A percentile compares a stretch with the other conserved stretches of the same genome.
These are phyloP conservation scores for Spea multiplicata DNA, from an alignment of 2,113 vertebrate species.

Conservation along the genomic window DNA sequence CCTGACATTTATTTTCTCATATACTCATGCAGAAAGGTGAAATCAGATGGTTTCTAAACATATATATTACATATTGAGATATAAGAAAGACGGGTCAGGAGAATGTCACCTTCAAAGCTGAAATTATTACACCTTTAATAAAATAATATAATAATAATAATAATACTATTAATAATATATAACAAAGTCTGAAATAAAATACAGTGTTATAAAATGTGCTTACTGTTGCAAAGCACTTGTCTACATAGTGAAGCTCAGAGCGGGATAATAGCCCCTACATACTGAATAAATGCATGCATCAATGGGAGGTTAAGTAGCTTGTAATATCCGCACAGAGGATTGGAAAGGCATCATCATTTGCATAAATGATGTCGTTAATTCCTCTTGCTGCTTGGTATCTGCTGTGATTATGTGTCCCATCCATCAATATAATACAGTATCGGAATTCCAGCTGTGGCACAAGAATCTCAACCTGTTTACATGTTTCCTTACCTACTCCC, in stretches of 20 bases:
- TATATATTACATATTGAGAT: no score
- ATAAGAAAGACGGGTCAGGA: no score
- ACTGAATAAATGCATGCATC: conserved; percentile 1
- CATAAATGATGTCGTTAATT: conserved; percentile 17
- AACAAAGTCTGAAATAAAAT: no score
- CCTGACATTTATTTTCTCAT: no score
- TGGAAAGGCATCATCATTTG: background rate
- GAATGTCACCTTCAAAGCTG: no score
- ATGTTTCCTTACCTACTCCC: background rate
- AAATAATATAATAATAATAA: no score
- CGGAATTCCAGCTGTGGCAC: background rate
- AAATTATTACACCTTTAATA: no score
- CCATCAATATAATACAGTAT: background rate
- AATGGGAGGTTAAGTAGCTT: conserved; percentile 5
- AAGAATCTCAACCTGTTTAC: conserved; percentile 1
- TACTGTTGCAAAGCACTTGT: background rate
- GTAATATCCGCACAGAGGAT: conserved; percentile 9
- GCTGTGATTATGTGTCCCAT: conserved; percentile 6
- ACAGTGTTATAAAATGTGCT: background rate
- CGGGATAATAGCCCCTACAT: background rate
- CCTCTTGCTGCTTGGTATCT: background rate
- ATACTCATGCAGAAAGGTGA: no score
- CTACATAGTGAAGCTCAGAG: background rate
- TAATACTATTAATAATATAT: no score
- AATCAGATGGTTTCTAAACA: no score